Base-by-base conservation (phyloP, 2,797 vertebrate genomes). In the Carduelis carduelis region DNA sequence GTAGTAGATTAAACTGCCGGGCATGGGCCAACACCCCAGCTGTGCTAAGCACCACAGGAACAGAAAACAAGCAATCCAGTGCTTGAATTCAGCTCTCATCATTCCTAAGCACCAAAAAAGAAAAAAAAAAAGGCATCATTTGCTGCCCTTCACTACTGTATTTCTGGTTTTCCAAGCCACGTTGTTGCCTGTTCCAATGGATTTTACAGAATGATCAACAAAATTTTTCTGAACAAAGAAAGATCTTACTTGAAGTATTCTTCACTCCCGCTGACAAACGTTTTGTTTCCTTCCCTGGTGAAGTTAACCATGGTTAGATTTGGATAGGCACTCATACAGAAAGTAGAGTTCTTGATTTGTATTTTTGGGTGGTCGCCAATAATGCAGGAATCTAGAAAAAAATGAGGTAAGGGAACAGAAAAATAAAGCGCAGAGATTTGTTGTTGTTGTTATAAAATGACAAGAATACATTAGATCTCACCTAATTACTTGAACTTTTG, bases 191-290 rank as follows among this genome's bases (percentile, higher is more conserved):
- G 35, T 43, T 56, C 9, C 26, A 13, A 6, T 2, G 14, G 30
- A 30, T 41, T 94, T 93, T 60, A 77, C 18, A 64, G 44, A 11
- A 60, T 72, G 12, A 65, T 23, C 13, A 20, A 35, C 14, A 1
- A 14, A 5, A 30, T 1, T 1, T 41, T 37, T 79, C n/a, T 9
- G 34, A 70, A 85, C 19, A 90, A 84, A 90, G 43, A 61, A 50
- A 68, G 18, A 6, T 97, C 99, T 99, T 98, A 99, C 99, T 99
- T 99, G 98, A 99, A 99, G 92, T 99, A 99, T 87, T 99, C 99
- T 97, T 99, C 99, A 21, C 99, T 99, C 70, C 99, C 99, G 88
- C 99, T 99, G 98, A 99, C 99, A 55, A 99, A 99, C 0, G 98
- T 99, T 97, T 99, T 99, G 97, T 99, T 99, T 69, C 94, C 98